Conservation (phyloP, 1,140 invertebrate species). For the Caenorhabditis briggsae region DNA sequence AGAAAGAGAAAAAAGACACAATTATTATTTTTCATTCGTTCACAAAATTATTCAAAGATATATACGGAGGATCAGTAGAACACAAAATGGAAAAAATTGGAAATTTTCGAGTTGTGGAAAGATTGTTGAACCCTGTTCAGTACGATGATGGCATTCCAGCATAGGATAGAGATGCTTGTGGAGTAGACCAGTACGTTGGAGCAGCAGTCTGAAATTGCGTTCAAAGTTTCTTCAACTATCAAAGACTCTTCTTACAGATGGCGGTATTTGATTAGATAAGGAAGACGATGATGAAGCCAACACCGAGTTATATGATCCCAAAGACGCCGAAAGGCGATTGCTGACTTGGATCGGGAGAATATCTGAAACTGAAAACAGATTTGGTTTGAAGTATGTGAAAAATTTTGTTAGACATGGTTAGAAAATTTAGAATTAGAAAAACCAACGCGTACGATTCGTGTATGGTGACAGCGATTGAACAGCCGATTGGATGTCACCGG, state of each 20-base stretch:
- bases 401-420: not conserved
- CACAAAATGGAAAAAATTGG: not conserved
- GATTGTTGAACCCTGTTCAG: slow-evolving; percentile 8
- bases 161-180: slow-evolving; percentile 12
- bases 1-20: not conserved
- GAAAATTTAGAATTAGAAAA: not conserved
- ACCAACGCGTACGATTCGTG: slow-evolving; percentile 27
- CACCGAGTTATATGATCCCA: slow-evolving; percentile 1
- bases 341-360: not conserved
- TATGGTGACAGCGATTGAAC: slow-evolving; percentile 23
- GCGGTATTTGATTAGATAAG: slow-evolving; percentile 16
- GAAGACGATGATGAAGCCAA: not conserved
- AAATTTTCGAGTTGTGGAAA: not conserved
- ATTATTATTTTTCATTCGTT: not conserved
- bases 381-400: not conserved
- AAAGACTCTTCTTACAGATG: not conserved
- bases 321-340: not conserved
- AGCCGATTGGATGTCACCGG: slow-evolving; percentile 4
- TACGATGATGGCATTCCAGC: slow-evolving; percentile 42
- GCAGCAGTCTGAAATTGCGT: not conserved
- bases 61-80: not conserved
- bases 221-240: no score
- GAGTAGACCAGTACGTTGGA: slow-evolving; percentile 14
- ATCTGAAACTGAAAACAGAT: not conserved
- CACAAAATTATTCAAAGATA: no score